These are phyloP conservation scores for Macaca mulatta DNA, from an alignment of 2,113 vertebrate genomes.

Conservation along the genomic window DNA sequence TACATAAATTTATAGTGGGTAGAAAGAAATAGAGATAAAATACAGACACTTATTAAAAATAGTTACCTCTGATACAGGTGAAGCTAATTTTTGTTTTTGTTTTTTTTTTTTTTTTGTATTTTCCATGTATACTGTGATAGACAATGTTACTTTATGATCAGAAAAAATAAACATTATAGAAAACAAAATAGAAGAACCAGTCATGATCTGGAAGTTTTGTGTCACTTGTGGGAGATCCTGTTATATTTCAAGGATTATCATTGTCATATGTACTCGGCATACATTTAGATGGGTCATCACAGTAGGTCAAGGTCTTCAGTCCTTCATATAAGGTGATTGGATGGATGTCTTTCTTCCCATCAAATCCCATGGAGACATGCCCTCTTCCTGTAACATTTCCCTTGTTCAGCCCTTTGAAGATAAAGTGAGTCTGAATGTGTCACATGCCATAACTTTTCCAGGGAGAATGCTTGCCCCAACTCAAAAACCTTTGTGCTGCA, in stretches of 20 bases:
- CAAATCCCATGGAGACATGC: neutral
- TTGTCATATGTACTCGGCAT: neutral
- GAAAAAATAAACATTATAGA: neutral
- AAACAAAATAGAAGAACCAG: neutral
- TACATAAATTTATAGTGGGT: neutral
- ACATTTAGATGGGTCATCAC: too few relatives aligned
- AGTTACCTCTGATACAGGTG: neutral
- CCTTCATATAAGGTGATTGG: neutral
- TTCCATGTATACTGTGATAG: neutral
- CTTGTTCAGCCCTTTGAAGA: neutral
- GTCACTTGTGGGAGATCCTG: neutral
- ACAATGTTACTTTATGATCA: constrained; percentile 7
- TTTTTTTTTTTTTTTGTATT: neutral
- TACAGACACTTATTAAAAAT: neutral
- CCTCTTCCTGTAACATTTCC: neutral
- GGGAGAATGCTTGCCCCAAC: neutral
- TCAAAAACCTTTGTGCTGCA: neutral
- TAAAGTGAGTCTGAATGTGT: neutral
- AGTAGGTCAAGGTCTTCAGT: neutral
- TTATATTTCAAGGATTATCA: neutral
- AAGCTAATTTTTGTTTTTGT: constrained; percentile 31
- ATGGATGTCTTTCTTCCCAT: neutral
- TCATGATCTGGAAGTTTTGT: neutral
- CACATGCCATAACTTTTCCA: neutral
- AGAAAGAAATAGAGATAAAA: neutral